Evolutionary conservation across 2,888 invertebrate genomes (phyloP).

Genomic region (Choreutis nemorana): DNA sequence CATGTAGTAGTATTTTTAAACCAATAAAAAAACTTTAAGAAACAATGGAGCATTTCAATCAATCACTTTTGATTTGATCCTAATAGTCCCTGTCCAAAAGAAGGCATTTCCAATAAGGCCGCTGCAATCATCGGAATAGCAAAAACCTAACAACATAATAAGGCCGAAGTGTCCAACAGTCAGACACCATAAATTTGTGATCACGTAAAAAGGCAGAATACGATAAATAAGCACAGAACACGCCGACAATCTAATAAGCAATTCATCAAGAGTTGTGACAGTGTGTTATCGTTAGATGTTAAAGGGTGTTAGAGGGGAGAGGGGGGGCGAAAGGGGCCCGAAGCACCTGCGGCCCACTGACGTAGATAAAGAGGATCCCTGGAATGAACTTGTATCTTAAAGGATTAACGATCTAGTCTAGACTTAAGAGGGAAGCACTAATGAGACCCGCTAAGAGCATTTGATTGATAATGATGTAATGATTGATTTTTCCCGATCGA

Average conservation of each 20-base stretch:
- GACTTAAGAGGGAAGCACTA: slow-evolving; percentile 36
- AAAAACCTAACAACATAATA: slow-evolving; percentile 24
- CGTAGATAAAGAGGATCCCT: slow-evolving; percentile 30
- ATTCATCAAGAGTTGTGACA: slow-evolving; percentile 58
- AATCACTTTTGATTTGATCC: too few relatives aligned
- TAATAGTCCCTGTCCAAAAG: too few relatives aligned
- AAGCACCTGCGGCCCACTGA: slow-evolving; percentile 43
- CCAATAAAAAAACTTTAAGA: too few relatives aligned
- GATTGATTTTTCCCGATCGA: too few relatives aligned
- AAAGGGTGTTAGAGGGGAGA: slow-evolving; percentile 6
- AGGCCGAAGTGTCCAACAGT: slow-evolving; percentile 24
- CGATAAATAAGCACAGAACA: too few relatives aligned
- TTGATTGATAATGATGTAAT: too few relatives aligned
- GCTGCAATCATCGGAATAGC: too few relatives aligned
- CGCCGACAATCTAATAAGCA: slow-evolving; percentile 53
- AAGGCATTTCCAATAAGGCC: too few relatives aligned
- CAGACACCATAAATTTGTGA: slow-evolving; percentile 21
- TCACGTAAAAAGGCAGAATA: slow-evolving; percentile 25
- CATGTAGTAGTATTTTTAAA: too few relatives aligned
- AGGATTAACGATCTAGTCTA: slow-evolving; percentile 41
- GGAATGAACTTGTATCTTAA: slow-evolving; percentile 40
- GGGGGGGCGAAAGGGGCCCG: slow-evolving; percentile 13
- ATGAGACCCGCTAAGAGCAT: too few relatives aligned
- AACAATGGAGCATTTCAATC: too few relatives aligned
- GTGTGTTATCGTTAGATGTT: slow-evolving; percentile 38